Conservation (phyloP, 2,888 invertebrate species). For the Drosophila nr. perissopoda region DNA sequence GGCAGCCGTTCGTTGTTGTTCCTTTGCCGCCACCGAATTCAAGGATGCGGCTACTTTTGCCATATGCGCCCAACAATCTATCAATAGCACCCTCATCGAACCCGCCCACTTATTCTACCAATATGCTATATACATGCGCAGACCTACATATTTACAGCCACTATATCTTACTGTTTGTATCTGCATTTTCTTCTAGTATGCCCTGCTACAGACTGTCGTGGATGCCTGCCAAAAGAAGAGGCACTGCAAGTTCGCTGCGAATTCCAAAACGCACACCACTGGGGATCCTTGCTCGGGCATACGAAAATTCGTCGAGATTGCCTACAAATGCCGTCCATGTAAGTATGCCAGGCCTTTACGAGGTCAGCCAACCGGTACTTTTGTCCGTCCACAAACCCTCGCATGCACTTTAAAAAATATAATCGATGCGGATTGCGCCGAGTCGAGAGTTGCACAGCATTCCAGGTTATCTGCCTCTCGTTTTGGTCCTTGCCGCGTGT, state of each 20-base stretch:
- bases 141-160: constrained; percentile 19
- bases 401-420: constrained; percentile 46
- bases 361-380: constrained; percentile 47
- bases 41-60: constrained; percentile 46
- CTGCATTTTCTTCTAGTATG: constrained; percentile 87
- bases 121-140: constrained; percentile 9
- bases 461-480: constrained; percentile 27
- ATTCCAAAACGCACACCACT: constrained; percentile 90
- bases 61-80: constrained; percentile 60
- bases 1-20: constrained; percentile 13
- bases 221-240: constrained; percentile 97
- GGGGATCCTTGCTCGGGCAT: constrained; percentile 97
- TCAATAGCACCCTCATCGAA: constrained; percentile 51
- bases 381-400: constrained; percentile 20
- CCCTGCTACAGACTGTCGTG: constrained; percentile 96
- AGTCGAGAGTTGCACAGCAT: constrained; percentile 6
- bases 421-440: constrained; percentile 51
- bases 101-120: constrained; percentile 14
- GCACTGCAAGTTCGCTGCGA: constrained; percentile 95
- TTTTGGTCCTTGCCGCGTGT: constrained; percentile 50
- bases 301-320: constrained; percentile 96
- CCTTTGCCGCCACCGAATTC: constrained; percentile 13
- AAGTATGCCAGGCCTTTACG: constrained; percentile 86
- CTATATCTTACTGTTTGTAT: constrained; percentile 43
- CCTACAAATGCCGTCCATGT: constrained; percentile 99